A percentile compares a stretch with the other conserved stretches of the same genome.
Evolutionary conservation across 2,797 vertebrate species (phyloP).

Genomic region (Phalloptychus januarius): DNA sequence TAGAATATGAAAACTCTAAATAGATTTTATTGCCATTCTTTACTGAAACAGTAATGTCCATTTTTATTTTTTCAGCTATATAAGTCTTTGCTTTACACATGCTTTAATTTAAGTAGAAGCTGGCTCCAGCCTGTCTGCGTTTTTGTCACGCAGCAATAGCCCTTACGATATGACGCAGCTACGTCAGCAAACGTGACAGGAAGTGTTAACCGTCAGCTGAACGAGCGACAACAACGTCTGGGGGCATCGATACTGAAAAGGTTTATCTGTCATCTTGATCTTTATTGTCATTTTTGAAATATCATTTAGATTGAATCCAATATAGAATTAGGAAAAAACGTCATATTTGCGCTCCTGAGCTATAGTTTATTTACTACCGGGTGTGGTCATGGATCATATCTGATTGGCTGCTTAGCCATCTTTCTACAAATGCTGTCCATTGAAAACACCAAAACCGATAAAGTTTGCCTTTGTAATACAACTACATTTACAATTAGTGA

Average conservation of each 20-base stretch:
- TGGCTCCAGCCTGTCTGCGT: slow-evolving; percentile 22
- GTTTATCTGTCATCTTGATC: slow-evolving; percentile 41
- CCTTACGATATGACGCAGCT: rapidly evolving
- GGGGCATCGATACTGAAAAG: slow-evolving; percentile 34
- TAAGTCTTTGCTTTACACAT: not conserved
- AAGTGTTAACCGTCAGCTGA: slow-evolving; percentile 68
- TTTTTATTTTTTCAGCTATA: not conserved
- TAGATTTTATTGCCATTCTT: not conserved
- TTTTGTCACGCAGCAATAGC: slow-evolving; percentile 32
- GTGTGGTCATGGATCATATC: slow-evolving; percentile 2
- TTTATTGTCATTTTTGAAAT: not conserved
- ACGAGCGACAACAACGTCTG: slow-evolving; percentile 7
- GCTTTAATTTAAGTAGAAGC: not conserved
- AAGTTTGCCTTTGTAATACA: not conserved
- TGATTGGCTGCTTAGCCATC: not conserved
- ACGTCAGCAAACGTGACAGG: slow-evolving; percentile 61
- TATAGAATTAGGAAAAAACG: not conserved
- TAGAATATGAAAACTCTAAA: not conserved
- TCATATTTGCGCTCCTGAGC: not conserved
- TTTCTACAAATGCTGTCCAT: not conserved
- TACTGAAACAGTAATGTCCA: not conserved
- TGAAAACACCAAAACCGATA: slow-evolving; percentile 13
- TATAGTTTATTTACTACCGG: not conserved
- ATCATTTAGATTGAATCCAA: not conserved
- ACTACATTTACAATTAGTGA: not conserved